Evolutionary conservation across 2,113 vertebrate species (phyloP).

Genomic region (Brachypodius melanocephalos): DNA sequence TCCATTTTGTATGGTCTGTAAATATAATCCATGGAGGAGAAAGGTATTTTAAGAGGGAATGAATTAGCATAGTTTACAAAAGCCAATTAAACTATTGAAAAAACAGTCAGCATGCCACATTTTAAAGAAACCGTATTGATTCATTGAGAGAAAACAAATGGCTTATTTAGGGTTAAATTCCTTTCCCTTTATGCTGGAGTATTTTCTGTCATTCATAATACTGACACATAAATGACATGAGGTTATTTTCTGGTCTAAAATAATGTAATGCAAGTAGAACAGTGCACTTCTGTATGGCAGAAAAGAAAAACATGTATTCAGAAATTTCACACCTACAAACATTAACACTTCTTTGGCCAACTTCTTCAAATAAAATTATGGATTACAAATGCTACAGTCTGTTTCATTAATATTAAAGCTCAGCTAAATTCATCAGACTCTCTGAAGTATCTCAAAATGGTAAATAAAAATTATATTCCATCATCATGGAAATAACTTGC

Average conservation of each 20-base stretch:
- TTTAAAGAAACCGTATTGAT: background rate
- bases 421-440: background rate
- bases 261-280: background rate
- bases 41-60: background rate
- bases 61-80: background rate
- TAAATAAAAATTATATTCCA: background rate
- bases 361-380: background rate
- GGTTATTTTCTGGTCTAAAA: background rate
- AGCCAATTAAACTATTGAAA: background rate
- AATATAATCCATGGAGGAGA: background rate
- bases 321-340: background rate
- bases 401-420: background rate
- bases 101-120: background rate
- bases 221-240: background rate
- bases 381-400: background rate
- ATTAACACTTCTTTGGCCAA: background rate
- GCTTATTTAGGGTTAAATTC: background rate
- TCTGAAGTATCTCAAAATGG: background rate
- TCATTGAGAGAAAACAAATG: background rate
- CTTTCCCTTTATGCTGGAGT: background rate
- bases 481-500: background rate
- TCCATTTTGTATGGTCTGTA: background rate
- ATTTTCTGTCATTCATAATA: background rate
- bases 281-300: background rate
- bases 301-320: background rate